phyloP scores from a whole-genome alignment of 2,113 vertebrate genomes.

The Tragulus kanchil region DNA sequence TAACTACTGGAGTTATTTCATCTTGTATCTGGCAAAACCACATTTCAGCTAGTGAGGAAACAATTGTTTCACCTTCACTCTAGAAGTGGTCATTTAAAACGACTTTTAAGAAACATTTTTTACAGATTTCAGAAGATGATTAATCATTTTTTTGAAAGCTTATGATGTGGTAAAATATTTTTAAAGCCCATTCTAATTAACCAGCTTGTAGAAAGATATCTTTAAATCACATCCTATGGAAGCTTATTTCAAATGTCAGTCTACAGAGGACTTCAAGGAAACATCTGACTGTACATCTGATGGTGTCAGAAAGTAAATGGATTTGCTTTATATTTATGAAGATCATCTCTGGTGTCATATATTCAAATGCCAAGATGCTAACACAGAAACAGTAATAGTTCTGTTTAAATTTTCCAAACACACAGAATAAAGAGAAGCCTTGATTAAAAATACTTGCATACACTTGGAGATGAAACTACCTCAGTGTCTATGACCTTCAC shows the following conservation, averaged over 20 bases:
- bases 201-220: neutral
- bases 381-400: neutral
- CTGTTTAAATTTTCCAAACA: neutral
- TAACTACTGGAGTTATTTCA: neutral
- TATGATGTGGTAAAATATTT: neutral
- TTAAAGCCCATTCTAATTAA: neutral
- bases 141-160: constrained; percentile 40
- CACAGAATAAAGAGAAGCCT: neutral
- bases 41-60: constrained; percentile 1
- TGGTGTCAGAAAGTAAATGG: neutral
- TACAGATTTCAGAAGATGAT: neutral
- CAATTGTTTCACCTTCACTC: neutral
- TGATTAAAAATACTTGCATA: neutral
- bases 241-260: constrained; percentile 7
- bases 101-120: neutral
- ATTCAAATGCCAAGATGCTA: neutral
- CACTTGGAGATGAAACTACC: neutral
- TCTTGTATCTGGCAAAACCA: neutral
- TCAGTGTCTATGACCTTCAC: neutral
- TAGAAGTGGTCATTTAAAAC: neutral
- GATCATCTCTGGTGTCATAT: neutral
- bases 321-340: neutral
- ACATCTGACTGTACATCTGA: neutral
- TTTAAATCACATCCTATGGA: neutral
- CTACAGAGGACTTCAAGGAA: constrained; percentile 14